Evolutionary conservation across 2,888 invertebrate genomes (phyloP), one percentile per base, ranked within the genome.

Genomic region (Coleophora flavipennella): DNA sequence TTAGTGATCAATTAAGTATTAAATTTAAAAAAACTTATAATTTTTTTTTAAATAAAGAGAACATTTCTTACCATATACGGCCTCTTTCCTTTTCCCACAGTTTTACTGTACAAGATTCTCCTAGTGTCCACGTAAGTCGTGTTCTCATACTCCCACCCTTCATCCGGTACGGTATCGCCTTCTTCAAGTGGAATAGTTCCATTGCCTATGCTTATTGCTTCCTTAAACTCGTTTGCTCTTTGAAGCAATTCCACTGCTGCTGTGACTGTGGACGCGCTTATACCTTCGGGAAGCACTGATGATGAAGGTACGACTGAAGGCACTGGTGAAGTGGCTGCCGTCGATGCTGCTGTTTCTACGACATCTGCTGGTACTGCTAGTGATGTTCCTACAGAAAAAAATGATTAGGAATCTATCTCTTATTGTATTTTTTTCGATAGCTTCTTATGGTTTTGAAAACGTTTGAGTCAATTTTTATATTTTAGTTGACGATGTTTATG

Each of bases 111-210:
- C 14, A 83, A 45, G 29, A 83, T 79, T 45, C 83, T 67, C 46
- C 83, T 72, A 0, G 73, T 62, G 31, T 83, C 81, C 8, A 80
- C 66, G 2, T 44, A 12, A 0, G 71, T 73, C 0, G 51, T 69
- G 20, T 83, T 81, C 46, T 81, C 80, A 35, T 49, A 79, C 31
- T 69, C 72, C 83, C 83, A 79, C 0, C 67, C 63, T n/a, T 62
- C 71, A 28, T 83, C 76, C n/a, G 51, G 41, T 37, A 70, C 48
- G 31, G 73, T 76, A 1, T 57, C 62, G 0, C 35, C 45, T 0
- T 44, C 41, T 11, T 46, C 50, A 1, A 13, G 29, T 20, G 20
- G 20, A 20, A 20, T 20, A 13, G 49, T 44, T 8, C 25, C 33
- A 20, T 50, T 46, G n/a, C 31, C 39, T 20, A 27, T 48, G 53